phyloP scores from a whole-genome alignment of 2,797 vertebrate genomes.

The Clarias platycephalus region DNA sequence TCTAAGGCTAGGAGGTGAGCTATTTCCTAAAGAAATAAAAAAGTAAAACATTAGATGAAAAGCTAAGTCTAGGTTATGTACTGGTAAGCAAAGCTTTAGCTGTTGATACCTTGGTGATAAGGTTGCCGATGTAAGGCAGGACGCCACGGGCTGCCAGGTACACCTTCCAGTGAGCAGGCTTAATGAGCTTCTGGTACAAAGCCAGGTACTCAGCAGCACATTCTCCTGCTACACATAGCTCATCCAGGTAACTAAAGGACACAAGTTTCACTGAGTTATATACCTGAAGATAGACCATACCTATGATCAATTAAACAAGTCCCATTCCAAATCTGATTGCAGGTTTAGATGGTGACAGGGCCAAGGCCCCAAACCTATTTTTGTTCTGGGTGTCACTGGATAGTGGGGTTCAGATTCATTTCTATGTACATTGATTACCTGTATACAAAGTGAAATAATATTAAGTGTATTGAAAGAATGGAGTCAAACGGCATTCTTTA shows the following conservation, averaged over 20 bases:
- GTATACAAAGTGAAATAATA: not conserved
- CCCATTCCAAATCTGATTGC: not conserved
- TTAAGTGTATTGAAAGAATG: not conserved
- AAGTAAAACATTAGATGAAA: not conserved
- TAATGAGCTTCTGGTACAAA: conserved; percentile 96
- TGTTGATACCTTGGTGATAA: conserved; percentile 91
- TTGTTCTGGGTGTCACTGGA: not conserved
- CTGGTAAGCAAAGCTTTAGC: not conserved
- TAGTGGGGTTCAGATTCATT: not conserved
- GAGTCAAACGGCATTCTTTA: not conserved
- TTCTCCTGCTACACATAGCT: conserved; percentile 92
- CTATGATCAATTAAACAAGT: not conserved
- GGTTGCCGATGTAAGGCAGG: conserved; percentile 93
- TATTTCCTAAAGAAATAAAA: conserved; percentile 82
- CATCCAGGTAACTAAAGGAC: conserved; percentile 88
- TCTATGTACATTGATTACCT: not conserved
- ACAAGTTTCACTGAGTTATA: conserved; percentile 5
- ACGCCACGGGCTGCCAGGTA: conserved; percentile 95
- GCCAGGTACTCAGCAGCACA: conserved; percentile 95
- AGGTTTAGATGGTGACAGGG: not conserved
- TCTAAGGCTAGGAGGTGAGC: conserved; percentile 93
- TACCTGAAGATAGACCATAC: not conserved
- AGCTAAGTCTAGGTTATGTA: not conserved
- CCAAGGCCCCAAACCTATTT: not conserved
- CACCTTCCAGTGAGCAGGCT: conserved; percentile 96